These are phyloP conservation scores for Rhagologus leucostigma DNA, from an alignment of 2,113 vertebrate genomes.

Conservation along the genomic window DNA sequence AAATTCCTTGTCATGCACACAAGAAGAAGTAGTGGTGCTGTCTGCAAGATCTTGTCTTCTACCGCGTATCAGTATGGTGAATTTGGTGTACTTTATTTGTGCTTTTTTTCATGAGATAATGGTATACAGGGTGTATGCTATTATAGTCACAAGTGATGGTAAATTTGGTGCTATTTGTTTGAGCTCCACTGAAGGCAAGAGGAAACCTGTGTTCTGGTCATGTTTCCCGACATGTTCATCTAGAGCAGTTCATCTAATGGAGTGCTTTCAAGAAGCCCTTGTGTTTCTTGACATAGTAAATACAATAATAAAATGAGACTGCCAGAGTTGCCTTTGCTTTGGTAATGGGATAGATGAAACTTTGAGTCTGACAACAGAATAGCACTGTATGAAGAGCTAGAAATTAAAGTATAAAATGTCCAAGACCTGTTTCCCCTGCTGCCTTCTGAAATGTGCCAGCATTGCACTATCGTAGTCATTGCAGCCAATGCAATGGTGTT, in stretches of 20 bases:
- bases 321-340: background rate
- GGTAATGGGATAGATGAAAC: background rate
- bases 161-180: background rate
- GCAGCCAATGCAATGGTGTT: background rate
- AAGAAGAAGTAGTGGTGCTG: background rate
- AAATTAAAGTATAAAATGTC: background rate
- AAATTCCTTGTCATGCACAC: background rate
- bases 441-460: background rate
- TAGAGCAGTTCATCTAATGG: background rate
- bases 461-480: background rate
- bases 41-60: background rate
- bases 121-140: background rate
- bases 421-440: background rate
- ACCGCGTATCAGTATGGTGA: background rate
- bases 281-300: background rate
- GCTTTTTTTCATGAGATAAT: background rate
- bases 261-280: background rate
- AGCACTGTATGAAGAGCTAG: background rate
- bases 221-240: background rate
- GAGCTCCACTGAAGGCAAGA: background rate
- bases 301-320: background rate
- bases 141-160: background rate
- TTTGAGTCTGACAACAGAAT: background rate
- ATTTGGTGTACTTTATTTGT: background rate
- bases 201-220: background rate